Evolutionary conservation across 2,888 invertebrate species (phyloP).

Genomic region (Tenthredo scrophulariae): DNA sequence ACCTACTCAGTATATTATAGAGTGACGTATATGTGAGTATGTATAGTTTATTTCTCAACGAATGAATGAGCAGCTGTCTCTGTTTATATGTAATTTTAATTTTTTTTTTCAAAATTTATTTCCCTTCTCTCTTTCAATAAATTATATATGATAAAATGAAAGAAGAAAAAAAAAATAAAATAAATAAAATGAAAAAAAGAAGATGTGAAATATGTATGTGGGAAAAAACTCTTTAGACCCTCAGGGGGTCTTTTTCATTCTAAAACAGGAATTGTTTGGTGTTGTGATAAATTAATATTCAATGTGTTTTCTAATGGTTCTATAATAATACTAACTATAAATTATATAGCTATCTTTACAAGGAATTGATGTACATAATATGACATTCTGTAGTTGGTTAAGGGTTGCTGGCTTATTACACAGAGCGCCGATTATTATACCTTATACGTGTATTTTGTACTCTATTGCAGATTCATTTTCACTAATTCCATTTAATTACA

Average conservation of each 20-base stretch:
- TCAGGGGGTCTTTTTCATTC: slow-evolving; percentile 62
- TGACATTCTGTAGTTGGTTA: slow-evolving; percentile 62
- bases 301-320: slow-evolving; percentile 60
- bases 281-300: slow-evolving; percentile 64
- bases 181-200: slow-evolving; percentile 55
- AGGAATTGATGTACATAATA: slow-evolving; percentile 75
- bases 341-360: slow-evolving; percentile 67
- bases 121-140: background rate
- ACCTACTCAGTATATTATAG: background rate
- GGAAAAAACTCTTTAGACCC: slow-evolving; percentile 31
- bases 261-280: slow-evolving; percentile 66
- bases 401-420: background rate
- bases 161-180: slow-evolving; percentile 30
- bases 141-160: background rate
- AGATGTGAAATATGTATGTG: background rate
- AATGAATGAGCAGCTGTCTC: slow-evolving; percentile 2
- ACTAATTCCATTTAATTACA: slow-evolving; percentile 14
- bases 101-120: background rate
- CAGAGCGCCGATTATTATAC: background rate
- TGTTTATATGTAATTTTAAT: background rate
- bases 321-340: slow-evolving; percentile 30
- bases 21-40: slow-evolving; percentile 7
- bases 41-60: background rate
- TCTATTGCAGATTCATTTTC: background rate
- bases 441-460: slow-evolving; percentile 22